Conservation (phyloP, 2,888 invertebrate species). For the Andrena camellia region DNA sequence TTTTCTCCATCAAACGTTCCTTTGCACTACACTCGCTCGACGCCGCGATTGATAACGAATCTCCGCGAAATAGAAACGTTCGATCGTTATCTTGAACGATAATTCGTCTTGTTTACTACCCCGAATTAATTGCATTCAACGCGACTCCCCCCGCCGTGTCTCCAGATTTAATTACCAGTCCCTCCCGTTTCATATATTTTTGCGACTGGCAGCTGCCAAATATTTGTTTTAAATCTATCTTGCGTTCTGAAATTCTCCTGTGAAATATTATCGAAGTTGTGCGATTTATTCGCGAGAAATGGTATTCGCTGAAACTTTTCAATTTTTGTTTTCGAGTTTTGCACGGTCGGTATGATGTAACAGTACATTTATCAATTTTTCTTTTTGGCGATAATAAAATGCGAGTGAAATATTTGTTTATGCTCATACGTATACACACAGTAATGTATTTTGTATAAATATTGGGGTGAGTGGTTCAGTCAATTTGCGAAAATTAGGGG, state of each 20-base stretch:
- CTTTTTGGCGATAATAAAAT: not conserved
- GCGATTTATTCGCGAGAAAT: not conserved
- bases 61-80: not conserved
- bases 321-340: not conserved
- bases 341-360: not conserved
- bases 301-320: not conserved
- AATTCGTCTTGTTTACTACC: not conserved
- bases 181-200: not conserved
- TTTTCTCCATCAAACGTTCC: not conserved
- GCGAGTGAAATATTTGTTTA: not conserved
- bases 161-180: constrained; percentile 9
- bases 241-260: not conserved
- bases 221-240: not conserved
- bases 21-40: too few relatives aligned
- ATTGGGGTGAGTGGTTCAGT: not conserved
- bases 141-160: not conserved
- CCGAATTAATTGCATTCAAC: constrained; percentile 9
- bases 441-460: not conserved
- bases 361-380: not conserved
- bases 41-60: too few relatives aligned
- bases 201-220: not conserved
- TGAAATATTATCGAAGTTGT: not conserved
- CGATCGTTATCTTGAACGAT: not conserved
- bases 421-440: not conserved
- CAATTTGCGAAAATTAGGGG: not conserved